Percentiles rank a stretch among this genome's conserved stretches.
phyloP scores from a whole-genome alignment of 2,888 invertebrate species.

The Ichneumon xanthorius region DNA sequence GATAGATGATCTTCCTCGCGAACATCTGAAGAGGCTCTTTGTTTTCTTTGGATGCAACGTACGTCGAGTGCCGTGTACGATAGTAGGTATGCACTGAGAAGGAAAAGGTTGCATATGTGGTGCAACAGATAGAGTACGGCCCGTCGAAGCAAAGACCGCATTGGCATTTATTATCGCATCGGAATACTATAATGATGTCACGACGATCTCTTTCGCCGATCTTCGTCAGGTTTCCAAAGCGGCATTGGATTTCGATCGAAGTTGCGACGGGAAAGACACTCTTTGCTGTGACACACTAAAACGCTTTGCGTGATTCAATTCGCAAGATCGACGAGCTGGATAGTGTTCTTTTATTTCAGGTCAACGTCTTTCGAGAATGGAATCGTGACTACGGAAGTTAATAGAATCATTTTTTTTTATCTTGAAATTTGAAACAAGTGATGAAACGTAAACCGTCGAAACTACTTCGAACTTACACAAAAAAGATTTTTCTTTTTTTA shows the following conservation, averaged over 20 bases:
- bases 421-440: background rate
- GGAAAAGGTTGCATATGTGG: background rate
- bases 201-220: constrained; percentile 18
- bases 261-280: constrained; percentile 5
- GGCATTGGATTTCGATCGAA: constrained; percentile 39
- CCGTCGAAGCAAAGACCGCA: constrained; percentile 17
- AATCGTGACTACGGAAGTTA: background rate
- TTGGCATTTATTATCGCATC: constrained; percentile 41
- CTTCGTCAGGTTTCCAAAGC: constrained; percentile 44
- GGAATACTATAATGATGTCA: constrained; percentile 45
- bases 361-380: background rate
- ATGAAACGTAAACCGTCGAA: no score
- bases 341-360: background rate
- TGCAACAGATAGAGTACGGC: constrained; percentile 3
- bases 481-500: no score
- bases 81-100: background rate
- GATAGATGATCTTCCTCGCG: constrained; percentile 14
- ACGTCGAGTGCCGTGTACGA: background rate
- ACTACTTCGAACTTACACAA: no score
- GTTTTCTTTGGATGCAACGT: constrained; percentile 36
- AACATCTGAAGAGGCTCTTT: constrained; percentile 47
- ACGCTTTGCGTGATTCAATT: background rate
- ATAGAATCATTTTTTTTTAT: background rate
- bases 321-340: background rate
- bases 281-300: background rate